Evolutionary conservation across 2,888 invertebrate genomes (phyloP), one percentile per base, ranked within the genome.

Genomic region (Polydrusus cervinus): DNA sequence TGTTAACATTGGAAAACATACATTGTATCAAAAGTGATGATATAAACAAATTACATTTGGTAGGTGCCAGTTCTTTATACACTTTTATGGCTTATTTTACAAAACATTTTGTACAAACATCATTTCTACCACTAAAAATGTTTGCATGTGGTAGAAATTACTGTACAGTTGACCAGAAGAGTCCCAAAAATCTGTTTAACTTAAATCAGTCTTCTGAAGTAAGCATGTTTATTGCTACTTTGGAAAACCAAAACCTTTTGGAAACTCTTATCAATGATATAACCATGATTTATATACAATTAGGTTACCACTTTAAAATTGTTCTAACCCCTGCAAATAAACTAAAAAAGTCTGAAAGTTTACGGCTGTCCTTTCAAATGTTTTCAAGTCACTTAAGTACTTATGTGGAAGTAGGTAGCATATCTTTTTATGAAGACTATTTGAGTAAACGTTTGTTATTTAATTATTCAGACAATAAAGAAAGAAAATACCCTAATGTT

Each of bases 361-460:
- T 94, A 34, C 89, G 92, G 77, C 87, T 93, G 0, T 90, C 90
- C 2, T 89, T 96, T 79, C 92, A 96, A 87, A 90, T 95, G 88
- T 95, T 91, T 89, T 95, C 95, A 0, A 89, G 90, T 10, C 89
- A 90, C 78, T 84, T 89, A 13, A 85, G 91, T 43, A 85, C 87
- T 11, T 95, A 93, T 83, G 84, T 95, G 13, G 93, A 94, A 88
- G 90, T 95, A 49, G 96, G 93, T 0, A 89, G 92, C 86, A 83
- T 96, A 47, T 93, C 94, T 18, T 83, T 93, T 55, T 93, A 91
- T 81, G 92, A 91, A 10, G 91, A 92, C 81, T 96, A 91, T 83
- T 90, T 96, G 34, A 94, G 94, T 80, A 94, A 95, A 85, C 89
- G 96, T 73, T 88, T 97, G 55, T 87, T 94, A 82, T 93, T 95